These are phyloP conservation scores for Heterodera filipjevi DNA, from an alignment of 2,888 invertebrate genomes.

Conservation along the genomic window DNA sequence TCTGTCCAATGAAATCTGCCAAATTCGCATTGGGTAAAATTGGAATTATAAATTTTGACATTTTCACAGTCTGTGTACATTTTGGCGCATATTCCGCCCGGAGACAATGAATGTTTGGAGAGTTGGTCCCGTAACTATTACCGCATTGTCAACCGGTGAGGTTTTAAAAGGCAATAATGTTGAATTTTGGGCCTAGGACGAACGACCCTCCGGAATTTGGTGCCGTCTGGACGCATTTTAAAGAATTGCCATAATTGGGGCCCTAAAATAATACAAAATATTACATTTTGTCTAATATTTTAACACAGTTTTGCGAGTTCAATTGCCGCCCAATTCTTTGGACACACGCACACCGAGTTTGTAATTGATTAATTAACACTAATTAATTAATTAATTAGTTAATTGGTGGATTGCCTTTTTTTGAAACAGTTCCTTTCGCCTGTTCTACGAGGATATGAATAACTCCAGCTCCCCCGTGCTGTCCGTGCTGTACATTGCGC, in stretches of 20 bases:
- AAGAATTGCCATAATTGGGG: too few species aligned
- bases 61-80: conserved; percentile 71
- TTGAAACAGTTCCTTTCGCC: conserved; percentile 71
- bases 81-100: conserved; percentile 82
- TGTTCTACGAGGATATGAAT: conserved; percentile 75
- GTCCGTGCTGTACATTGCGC: conserved; percentile 74
- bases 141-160: conserved; percentile 66
- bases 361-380: too few species aligned
- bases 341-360: conserved; percentile 88
- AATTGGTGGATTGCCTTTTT: too few species aligned
- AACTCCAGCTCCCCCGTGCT: conserved; percentile 70
- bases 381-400: too few species aligned
- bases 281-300: too few species aligned
- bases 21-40: too few species aligned
- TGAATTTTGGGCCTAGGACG: background rate
- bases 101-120: conserved; percentile 74
- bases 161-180: background rate
- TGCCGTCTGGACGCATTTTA: too few species aligned
- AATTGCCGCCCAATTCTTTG: conserved; percentile 81
- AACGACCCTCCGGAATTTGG: background rate
- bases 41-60: too few species aligned
- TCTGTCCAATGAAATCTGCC: too few species aligned
- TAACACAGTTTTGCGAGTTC: conserved; percentile 79
- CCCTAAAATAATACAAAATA: conserved; percentile 4
- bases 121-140: conserved; percentile 83